Evolutionary conservation across 2,113 vertebrate genomes (phyloP), one percentile per base, ranked within the genome.

Genomic region (Pongo abelii): DNA sequence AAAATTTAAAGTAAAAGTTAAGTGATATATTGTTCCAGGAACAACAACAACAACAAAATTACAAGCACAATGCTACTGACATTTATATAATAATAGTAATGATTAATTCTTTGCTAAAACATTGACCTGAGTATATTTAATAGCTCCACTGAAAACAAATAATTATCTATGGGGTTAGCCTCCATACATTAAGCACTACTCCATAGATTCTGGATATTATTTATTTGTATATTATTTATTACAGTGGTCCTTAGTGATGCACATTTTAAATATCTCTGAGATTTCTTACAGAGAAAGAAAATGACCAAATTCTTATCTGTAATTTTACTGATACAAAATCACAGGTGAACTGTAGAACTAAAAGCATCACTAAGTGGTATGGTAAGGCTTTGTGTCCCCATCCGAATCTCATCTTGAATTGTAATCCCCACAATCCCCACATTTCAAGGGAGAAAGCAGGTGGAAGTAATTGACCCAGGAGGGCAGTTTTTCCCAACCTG

Each of bases 1-100:
- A 50, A 97, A 38, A 96, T 96, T 92, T 69, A 84, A 98, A 86
- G 78, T 38, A 96, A 64, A 89, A 94, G 2, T 85, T 96, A 32
- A 16, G 23, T 83, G 14, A 46, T 52, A 0, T 46, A 50, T 67
- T 95, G 20, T 75, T 50, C 20, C 46, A 80, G 64, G 27, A 52
- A 22, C 46, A 35, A 75, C 79, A 50, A 90, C 78, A 94, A 46
- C 30, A n/a, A 40, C 14, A 38, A n/a, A 18, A 81, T 22, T 2
- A 0, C 25, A 83, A 97, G 22, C 18, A 90, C 20, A 96, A 40
- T 74, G 0, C 0, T 93, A 38, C 3, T 84, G 52, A 23, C 7
- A 4, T 95, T 97, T 95, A 88, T 83, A 67, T 90, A 85, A 59
- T 95, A 87, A 9, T 78, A 75, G 1, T 3, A 0, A n/a, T 97